Base-by-base conservation (phyloP, 2,797 vertebrate species). In the Poeciliopsis presidionis region DNA sequence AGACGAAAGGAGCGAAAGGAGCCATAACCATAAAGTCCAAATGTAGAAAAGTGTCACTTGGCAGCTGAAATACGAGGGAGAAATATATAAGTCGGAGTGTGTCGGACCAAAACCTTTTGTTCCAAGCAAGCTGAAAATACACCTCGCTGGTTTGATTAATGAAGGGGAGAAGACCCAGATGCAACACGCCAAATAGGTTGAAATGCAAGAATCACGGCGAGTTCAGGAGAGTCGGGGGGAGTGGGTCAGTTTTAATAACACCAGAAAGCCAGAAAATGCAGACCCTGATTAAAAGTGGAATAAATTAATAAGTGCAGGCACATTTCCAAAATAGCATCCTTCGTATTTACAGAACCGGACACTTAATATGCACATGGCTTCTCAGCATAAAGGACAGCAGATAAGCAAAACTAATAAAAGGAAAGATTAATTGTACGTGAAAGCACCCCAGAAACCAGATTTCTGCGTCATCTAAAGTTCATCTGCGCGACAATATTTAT, bases 141-240 rank as follows among this genome's bases (percentile, higher is more conserved):
- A 41, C 22, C 13, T 2, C 28, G 41, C 45, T 28, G 67, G 41
- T 70, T 70, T 46, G 41, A 70, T 45, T 70, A 46, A 70, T 46
- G 67, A 70, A 70, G 25, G 7, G 67, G 28, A 7, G 41, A 70
- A 70, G 67, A 70, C 67, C 67, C 41, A 70, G 67, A 70, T 45
- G 12, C 67, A 45, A 70, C 1, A 39, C 1, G 13, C 39, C 67
- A 70, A 70, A 45, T 5, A 70, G 65, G 65, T 13, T n/a, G 65
- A 14, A 45, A 13, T 28, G 11, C 41, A 28, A 14, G 12, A 70
- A 43, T 4, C 65, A 43, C 39, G 7, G 4, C 4, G 20, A 43
- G 16, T 45, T 28, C 25, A 70, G n/a, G 25, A 16, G 8, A 70
- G 67, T n/a, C 7, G 6, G 39, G 41, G 28, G 25, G 41, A 45